Evolutionary conservation across 2,888 invertebrate genomes (phyloP).

Genomic region (Xestobium rufovillosum): DNA sequence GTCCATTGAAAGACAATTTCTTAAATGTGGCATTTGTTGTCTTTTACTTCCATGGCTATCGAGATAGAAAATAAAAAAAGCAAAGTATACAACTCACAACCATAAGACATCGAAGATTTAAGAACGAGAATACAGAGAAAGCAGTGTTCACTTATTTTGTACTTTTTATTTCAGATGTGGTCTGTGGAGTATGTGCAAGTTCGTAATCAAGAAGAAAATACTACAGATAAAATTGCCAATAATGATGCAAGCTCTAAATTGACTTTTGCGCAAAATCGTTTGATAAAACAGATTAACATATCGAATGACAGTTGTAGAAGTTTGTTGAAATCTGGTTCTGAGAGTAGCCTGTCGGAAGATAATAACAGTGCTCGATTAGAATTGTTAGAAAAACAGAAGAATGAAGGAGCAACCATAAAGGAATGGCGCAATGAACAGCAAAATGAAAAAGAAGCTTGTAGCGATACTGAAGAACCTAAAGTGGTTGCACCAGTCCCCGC

Average conservation of each 20-base stretch:
- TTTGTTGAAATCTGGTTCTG: slow-evolving; percentile 77
- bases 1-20: too few species aligned
- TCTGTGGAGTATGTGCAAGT: slow-evolving; percentile 90
- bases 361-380: slow-evolving; percentile 43
- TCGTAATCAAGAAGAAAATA: slow-evolving; percentile 51
- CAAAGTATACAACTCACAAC: too few species aligned
- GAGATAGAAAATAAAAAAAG: too few species aligned
- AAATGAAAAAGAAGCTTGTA: slow-evolving; percentile 65
- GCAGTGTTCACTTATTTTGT: too few species aligned
- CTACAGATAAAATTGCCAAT: slow-evolving; percentile 14
- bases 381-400: slow-evolving; percentile 26
- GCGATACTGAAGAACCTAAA: slow-evolving; percentile 54
- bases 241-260: slow-evolving; percentile 25
- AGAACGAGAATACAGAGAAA: too few species aligned
- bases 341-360: slow-evolving; percentile 78
- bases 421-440: slow-evolving; percentile 60
- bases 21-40: too few species aligned
- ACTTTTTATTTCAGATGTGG: slow-evolving; percentile 91
- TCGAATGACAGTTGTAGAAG: slow-evolving; percentile 45
- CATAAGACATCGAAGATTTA: too few species aligned
- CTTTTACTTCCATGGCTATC: too few species aligned
- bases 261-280: slow-evolving; percentile 36
- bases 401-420: slow-evolving; percentile 52
- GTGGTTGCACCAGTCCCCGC: slow-evolving; percentile 43
- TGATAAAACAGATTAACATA: slow-evolving; percentile 76